A percentile compares a stretch with the other conserved stretches of the same genome.
Conservation (phyloP, 2,113 vertebrate species). For the Cyprinodon variegatus region DNA sequence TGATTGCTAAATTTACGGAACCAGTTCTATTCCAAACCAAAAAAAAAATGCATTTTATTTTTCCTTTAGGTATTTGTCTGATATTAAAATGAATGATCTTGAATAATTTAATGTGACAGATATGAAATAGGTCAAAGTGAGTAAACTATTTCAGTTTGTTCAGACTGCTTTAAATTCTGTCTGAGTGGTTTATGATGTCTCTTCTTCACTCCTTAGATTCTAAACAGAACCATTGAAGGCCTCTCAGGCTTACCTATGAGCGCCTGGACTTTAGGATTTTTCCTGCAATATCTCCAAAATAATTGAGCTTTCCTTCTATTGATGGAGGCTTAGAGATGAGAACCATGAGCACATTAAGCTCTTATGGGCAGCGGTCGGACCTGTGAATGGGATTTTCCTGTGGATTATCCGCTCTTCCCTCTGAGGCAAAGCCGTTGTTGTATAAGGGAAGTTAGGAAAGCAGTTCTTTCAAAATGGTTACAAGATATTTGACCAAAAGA, state of each 20-base stretch:
- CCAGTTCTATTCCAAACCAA: too few relatives aligned
- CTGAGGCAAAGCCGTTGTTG: background rate
- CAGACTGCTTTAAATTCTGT: background rate
- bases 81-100: too few relatives aligned
- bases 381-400: background rate
- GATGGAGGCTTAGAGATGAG: background rate
- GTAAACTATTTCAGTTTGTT: too few relatives aligned
- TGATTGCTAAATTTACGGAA: too few relatives aligned
- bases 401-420: background rate
- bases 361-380: slow-evolving; percentile 1
- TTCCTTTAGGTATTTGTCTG: too few relatives aligned
- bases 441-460: background rate
- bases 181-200: background rate
- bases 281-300: background rate
- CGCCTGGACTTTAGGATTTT: background rate
- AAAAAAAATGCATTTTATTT: too few relatives aligned
- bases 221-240: background rate
- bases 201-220: background rate
- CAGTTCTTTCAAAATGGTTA: too few relatives aligned
- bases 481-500: background rate
- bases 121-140: too few relatives aligned
- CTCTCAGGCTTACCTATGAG: background rate
- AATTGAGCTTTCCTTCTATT: background rate
- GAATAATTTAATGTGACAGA: too few relatives aligned
- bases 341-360: background rate